Conservation (phyloP, 2,113 vertebrate species). For the Recurvirostra avosetta region DNA sequence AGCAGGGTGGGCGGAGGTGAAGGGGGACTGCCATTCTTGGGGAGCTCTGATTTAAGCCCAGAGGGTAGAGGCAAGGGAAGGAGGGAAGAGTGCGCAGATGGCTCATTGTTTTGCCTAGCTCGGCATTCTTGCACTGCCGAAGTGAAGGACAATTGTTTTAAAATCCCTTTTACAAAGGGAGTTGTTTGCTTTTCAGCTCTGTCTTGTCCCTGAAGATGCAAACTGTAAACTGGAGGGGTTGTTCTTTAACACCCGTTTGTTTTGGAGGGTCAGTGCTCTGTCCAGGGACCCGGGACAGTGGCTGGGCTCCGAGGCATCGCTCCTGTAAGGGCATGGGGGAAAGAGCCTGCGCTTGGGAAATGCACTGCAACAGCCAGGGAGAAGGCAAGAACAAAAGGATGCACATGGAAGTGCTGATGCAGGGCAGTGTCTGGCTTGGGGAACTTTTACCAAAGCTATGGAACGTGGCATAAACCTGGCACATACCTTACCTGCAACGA, state of each 20-base stretch:
- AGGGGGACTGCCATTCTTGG: neutral
- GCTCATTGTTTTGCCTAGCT: slow-evolving; percentile 49
- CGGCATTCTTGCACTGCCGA: neutral
- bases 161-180: slow-evolving; percentile 44
- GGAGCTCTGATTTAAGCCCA: slow-evolving; percentile 39
- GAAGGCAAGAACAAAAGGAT: neutral
- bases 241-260: neutral
- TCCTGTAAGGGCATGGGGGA: neutral
- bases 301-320: neutral
- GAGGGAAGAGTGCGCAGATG: slow-evolving; percentile 53
- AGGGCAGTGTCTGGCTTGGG: neutral
- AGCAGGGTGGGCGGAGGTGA: slow-evolving; percentile 35
- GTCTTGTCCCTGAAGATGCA: neutral
- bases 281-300: neutral
- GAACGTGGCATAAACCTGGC: neutral
- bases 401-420: neutral
- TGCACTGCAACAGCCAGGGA: neutral
- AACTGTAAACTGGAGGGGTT: neutral
- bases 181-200: slow-evolving; percentile 33
- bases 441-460: neutral
- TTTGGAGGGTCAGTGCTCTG: neutral
- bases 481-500: neutral
- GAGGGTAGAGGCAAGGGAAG: slow-evolving; percentile 5
- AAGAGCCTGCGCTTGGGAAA: neutral
- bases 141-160: slow-evolving; percentile 43